A percentile compares a stretch with the other conserved stretches of the same genome.
phyloP scores from a whole-genome alignment of 2,113 vertebrate species.

The Ammodytes dubius region DNA sequence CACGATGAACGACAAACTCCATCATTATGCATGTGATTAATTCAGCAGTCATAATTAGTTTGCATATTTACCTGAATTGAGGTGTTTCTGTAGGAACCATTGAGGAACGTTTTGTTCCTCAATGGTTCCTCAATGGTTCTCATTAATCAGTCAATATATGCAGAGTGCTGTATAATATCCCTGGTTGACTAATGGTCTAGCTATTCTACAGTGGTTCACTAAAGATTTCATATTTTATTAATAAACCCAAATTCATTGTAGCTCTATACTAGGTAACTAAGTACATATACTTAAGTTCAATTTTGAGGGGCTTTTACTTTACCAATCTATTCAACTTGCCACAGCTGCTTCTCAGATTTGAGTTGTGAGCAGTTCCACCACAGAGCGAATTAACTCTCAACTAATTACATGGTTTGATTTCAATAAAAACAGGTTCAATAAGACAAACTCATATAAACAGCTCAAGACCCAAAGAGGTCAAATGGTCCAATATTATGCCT shows the following conservation, averaged over 20 bases:
- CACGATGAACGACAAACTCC: neutral
- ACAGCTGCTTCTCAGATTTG: too few species aligned
- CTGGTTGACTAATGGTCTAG: neutral
- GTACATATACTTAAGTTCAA: too few species aligned
- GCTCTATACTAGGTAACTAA: too few species aligned
- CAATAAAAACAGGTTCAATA: neutral
- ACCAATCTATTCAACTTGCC: too few species aligned
- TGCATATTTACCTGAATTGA: conserved; percentile 5
- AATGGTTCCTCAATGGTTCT: neutral
- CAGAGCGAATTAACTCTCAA: neutral
- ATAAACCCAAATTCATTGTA: too few species aligned
- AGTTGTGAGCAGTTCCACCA: too few species aligned
- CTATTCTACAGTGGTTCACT: neutral
- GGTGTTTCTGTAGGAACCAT: neutral
- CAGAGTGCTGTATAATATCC: neutral
- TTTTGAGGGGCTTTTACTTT: too few species aligned
- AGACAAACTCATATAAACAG: neutral
- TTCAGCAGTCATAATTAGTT: neutral
- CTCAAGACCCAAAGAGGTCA: neutral
- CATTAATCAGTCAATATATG: neutral
- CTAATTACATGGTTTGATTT: neutral
- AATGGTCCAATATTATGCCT: neutral
- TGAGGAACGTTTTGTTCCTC: neutral
- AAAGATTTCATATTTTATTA: neutral
- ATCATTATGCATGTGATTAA: conserved; percentile 1